Base-by-base conservation (phyloP, 2,888 invertebrate species). In the Tetropium fuscum region DNA sequence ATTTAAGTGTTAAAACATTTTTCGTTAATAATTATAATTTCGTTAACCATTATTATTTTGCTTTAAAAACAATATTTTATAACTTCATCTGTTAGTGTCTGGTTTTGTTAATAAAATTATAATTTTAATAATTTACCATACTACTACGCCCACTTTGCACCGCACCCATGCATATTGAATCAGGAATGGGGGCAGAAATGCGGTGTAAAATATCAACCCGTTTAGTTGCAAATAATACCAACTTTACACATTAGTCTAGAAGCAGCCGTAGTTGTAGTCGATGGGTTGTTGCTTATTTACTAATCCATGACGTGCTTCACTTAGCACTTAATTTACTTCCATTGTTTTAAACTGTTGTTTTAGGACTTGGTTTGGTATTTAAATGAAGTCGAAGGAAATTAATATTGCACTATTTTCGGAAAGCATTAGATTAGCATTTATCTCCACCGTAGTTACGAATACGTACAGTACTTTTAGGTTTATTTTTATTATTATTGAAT, bases 211-310 rank as follows among this genome's bases (percentile, higher is more conserved):
- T 16, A 41, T 44, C 20, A 40, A 25, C 51, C 51, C 40, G 19
- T 49, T 15, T 51, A 38, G 27, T 27, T n/a, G 6, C 34, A 40
- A 51, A 51, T 27, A 40, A 16, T 38, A 18, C 40, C 25, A 51
- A 51, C 51, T 51, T 51, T 51, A 15, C 51, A 40, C 51, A 51
- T 51, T 51, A 40, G 38, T 18, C 15, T 18, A 40, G 8, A 38
- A 40, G 7, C 40, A 51, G 38, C 51, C 40, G 10, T 27, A 40
- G 22, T 51, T 22, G 11, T 22, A 40, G 51, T 25, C 51, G 40
- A 51, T 51, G 51, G 51, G 38, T 51, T 27, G 51, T 51, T 38
- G 40, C 40, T 51, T 51, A 51, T 51, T 51, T 40, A 27, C 25
- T 51, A 51, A 51, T 51, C 51, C 51, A 27, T 27, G 51, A 51